These are phyloP conservation scores for Oasisia sp. DNA, from an alignment of 2,888 invertebrate species.

Conservation along the genomic window DNA sequence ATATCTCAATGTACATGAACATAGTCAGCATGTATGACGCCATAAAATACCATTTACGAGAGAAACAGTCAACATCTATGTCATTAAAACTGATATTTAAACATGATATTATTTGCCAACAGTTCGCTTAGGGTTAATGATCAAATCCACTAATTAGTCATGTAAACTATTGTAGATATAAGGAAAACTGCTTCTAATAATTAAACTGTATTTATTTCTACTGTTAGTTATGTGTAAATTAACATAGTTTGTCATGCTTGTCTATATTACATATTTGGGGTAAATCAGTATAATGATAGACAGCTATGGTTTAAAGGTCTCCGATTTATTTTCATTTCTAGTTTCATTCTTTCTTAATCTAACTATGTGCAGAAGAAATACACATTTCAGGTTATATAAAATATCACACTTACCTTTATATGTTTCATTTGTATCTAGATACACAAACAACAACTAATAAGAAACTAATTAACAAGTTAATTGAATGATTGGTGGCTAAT, in stretches of 20 bases:
- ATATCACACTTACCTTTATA: background rate
- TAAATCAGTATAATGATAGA: background rate
- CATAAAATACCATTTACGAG: no score
- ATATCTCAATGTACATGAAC: background rate
- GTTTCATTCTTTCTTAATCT: background rate
- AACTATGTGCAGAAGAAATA: background rate
- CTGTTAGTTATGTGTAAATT: background rate
- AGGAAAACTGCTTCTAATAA: no score
- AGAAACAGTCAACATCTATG: no score
- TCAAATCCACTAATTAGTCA: background rate
- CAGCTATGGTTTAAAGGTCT: background rate
- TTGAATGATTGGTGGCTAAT: background rate
- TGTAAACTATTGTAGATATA: background rate
- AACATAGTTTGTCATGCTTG: background rate
- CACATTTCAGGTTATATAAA: background rate
- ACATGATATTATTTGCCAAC: no score
- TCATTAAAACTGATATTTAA: no score
- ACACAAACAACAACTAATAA: background rate
- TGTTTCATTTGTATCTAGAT: background rate
- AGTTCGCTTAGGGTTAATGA: no score
- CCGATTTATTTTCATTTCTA: background rate
- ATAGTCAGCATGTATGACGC: background rate
- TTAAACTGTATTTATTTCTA: background rate
- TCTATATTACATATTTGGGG: background rate
- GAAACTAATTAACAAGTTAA: background rate